phyloP scores from a whole-genome alignment of 2,113 vertebrate species.

The Motacilla tschutschensis region DNA sequence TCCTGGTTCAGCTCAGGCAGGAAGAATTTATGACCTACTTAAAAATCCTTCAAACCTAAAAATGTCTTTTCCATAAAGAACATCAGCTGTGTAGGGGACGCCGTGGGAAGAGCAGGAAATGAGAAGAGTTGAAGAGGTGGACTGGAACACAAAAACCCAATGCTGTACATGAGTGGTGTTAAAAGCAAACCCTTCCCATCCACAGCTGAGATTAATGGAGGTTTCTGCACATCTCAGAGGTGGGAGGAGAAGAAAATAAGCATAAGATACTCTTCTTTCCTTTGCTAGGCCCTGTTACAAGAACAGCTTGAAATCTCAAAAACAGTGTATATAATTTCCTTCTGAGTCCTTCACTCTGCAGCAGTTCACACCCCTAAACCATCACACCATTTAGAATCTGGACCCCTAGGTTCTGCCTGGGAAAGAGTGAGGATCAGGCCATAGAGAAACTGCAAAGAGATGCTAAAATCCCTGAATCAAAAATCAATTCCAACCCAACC shows the following conservation, averaged over 20 bases:
- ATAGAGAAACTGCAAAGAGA: neutral
- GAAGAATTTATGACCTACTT: conserved; percentile 71
- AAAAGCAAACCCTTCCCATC: neutral
- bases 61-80: conserved; percentile 27
- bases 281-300: neutral
- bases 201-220: neutral
- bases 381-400: neutral
- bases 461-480: neutral
- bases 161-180: neutral
- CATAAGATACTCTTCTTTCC: neutral
- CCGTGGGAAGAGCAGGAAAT: conserved; percentile 32
- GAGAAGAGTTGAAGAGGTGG: neutral
- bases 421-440: neutral
- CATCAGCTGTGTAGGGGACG: neutral
- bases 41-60: conserved; percentile 45
- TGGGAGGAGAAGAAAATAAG: neutral
- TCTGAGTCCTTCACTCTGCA: neutral
- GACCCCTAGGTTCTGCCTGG: neutral
- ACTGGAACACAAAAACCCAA: neutral
- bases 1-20: conserved; percentile 67
- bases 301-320: neutral
- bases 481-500: conserved; percentile 3
- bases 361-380: neutral
- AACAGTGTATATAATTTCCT: neutral
- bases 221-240: neutral